Percentiles rank a stretch among this genome's conserved stretches.
phyloP scores from a whole-genome alignment of 2,113 vertebrate species.

The Chloropsis cyanopogon region DNA sequence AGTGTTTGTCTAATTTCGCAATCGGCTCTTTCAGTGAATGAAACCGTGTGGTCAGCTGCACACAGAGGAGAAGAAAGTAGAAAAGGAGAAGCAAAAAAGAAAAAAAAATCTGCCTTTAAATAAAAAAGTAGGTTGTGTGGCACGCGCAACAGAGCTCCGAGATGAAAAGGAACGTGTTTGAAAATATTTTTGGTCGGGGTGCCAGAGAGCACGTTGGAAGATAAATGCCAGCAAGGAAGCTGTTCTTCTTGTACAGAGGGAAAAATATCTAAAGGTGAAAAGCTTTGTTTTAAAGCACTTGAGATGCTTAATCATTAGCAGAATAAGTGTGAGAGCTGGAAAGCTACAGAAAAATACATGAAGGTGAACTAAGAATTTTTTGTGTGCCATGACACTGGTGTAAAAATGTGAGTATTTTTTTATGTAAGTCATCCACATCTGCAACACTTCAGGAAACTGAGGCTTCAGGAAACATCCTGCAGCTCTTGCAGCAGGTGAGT shows the following conservation, averaged over 20 bases:
- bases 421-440: neutral
- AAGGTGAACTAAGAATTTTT: conserved; percentile 30
- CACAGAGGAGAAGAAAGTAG: neutral
- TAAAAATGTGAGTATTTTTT: neutral
- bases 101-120: neutral
- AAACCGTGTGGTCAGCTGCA: neutral
- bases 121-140: neutral
- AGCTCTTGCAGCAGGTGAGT: neutral
- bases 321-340: neutral
- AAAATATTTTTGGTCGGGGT: neutral
- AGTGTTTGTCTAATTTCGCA: conserved; percentile 11
- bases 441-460: neutral
- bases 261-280: conserved; percentile 6
- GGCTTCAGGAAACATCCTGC: neutral
- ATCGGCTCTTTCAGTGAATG: neutral
- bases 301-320: neutral
- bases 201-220: neutral
- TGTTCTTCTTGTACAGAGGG: neutral
- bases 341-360: neutral
- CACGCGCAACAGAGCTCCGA: neutral
- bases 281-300: conserved; percentile 13
- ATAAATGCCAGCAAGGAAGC: neutral
- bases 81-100: neutral
- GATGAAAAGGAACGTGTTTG: neutral
- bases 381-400: neutral